A percentile compares a stretch with the other conserved stretches of the same genome.
Conservation (phyloP, 2,797 vertebrate genomes). For the Pampus argenteus region DNA sequence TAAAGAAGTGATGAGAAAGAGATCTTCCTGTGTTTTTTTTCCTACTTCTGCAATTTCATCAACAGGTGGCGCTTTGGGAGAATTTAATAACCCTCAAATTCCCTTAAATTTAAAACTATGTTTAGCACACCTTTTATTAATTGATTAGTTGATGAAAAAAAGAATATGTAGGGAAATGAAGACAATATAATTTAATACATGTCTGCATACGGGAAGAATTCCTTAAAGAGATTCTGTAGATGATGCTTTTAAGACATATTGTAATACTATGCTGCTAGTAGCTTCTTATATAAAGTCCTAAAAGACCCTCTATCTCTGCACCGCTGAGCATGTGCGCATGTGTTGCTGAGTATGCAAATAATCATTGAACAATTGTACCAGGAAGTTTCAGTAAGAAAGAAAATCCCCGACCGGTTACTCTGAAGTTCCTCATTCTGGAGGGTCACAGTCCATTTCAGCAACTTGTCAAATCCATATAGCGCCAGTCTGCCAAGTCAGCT, state of each 20-base stretch:
- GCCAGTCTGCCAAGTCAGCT: not conserved
- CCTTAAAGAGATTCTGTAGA: not conserved
- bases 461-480: conserved; percentile 1
- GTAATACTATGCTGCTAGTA: not conserved
- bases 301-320: conserved; percentile 7
- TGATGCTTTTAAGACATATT: not conserved
- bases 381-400: conserved; percentile 74
- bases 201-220: not conserved
- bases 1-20: conserved; percentile 36
- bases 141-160: not conserved
- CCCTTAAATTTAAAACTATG: not conserved
- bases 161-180: not conserved
- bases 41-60: conserved; percentile 23
- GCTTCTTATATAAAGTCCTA: not conserved
- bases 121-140: not conserved
- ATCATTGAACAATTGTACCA: conserved; percentile 77
- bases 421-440: conserved; percentile 78
- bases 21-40: conserved; percentile 27
- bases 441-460: conserved; percentile 20
- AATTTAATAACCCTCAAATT: no score
- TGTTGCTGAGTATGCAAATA: conserved; percentile 75
- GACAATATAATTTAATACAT: fast-evolving
- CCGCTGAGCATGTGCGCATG: no score
- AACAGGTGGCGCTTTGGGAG: conserved; percentile 38
- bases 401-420: conserved; percentile 48